A percentile compares a stretch with the other conserved stretches of the same genome.
Evolutionary conservation across 2,888 invertebrate species (phyloP).

Genomic region (Hanleya hanleyi): DNA sequence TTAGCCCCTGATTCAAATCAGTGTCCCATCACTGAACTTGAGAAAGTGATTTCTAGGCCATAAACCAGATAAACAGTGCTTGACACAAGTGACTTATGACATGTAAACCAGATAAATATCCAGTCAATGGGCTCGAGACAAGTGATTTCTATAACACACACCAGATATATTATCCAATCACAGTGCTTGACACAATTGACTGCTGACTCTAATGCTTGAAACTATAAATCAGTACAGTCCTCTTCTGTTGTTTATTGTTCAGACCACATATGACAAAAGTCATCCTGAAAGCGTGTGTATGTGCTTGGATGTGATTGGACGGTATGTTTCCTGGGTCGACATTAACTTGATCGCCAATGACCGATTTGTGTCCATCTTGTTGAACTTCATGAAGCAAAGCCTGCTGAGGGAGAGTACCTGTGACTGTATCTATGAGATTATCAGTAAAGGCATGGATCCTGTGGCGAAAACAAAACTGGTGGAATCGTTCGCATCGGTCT

Average conservation of each 20-base stretch:
- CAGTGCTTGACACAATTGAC: no score
- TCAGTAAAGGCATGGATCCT: constrained; percentile 78
- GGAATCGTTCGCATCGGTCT: constrained; percentile 74
- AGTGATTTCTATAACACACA: no score
- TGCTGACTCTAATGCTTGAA: no score
- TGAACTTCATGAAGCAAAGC: constrained; percentile 71
- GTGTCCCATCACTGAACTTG: no score
- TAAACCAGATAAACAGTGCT: no score
- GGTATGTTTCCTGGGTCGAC: constrained; percentile 78
- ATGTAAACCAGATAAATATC: no score
- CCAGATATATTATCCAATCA: no score
- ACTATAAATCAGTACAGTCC: no score
- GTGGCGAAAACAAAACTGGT: constrained; percentile 76
- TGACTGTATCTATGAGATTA: constrained; percentile 76
- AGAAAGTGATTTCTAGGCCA: no score
- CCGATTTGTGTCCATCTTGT: constrained; percentile 75
- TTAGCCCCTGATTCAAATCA: no score
- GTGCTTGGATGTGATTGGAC: constrained; percentile 76
- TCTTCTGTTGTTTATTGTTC: constrained; percentile 48
- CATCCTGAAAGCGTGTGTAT: constrained; percentile 72
- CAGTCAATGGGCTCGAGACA: no score
- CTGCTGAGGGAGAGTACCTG: constrained; percentile 75
- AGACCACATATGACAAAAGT: constrained; percentile 73
- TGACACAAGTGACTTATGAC: no score
- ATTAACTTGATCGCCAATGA: constrained; percentile 77